These are phyloP conservation scores for Dromaius novaehollandiae DNA, from an alignment of 2,113 vertebrate species.

Conservation along the genomic window DNA sequence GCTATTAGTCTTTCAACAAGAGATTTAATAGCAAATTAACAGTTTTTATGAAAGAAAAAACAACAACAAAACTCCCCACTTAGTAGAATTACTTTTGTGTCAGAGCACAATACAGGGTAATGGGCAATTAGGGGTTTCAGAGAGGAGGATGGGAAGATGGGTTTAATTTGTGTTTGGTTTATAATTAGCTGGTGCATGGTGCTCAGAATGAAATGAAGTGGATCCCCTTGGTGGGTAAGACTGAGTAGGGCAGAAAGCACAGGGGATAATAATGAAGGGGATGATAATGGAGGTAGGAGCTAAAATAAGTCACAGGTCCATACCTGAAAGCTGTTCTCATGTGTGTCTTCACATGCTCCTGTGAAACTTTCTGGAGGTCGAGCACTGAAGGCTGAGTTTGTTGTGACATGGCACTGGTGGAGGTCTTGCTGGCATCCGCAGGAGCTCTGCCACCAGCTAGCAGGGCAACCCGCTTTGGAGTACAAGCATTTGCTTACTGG, in stretches of 20 bases:
- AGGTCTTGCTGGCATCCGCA: not conserved
- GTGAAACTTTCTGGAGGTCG: not conserved
- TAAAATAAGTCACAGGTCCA: not conserved
- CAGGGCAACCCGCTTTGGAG: not conserved
- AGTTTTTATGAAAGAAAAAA: constrained; percentile 75
- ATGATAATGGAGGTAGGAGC: not conserved
- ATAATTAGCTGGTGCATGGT: constrained; percentile 52
- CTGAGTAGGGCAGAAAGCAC: not conserved
- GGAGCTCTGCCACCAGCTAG: not conserved
- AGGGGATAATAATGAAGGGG: not conserved
- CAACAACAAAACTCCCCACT: constrained; percentile 52
- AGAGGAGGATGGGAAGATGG: constrained; percentile 42
- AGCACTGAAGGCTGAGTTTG: not conserved
- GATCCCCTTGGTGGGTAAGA: constrained; percentile 4
- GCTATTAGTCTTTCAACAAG: constrained; percentile 81
- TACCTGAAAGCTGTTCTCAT: not conserved
- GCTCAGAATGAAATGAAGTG: constrained; percentile 54
- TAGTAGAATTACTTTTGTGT: constrained; percentile 75
- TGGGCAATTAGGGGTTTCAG: constrained; percentile 63
- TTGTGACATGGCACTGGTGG: not conserved
- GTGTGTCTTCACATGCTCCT: not conserved
- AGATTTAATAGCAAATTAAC: constrained; percentile 84
- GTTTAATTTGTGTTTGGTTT: constrained; percentile 63
- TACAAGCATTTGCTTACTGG: not conserved
- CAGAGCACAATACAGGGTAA: constrained; percentile 59